Evolutionary conservation across 1,140 invertebrate species (phyloP), one percentile per base, ranked within the genome.

Genomic region (Heliconius hermathena): DNA sequence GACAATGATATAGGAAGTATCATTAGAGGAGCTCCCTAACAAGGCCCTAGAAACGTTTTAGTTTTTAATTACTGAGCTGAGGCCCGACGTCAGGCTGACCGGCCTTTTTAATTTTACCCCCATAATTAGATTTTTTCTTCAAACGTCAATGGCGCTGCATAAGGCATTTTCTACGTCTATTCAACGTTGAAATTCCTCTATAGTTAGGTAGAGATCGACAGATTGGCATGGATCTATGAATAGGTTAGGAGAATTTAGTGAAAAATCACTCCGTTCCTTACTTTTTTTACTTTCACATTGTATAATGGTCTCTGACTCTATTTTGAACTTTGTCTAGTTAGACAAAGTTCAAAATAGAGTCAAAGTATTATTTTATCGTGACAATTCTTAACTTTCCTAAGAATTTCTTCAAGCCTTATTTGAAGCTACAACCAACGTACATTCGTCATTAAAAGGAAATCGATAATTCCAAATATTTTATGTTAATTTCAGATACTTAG

Each of bases 51-150:
- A 83, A 81, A 71, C 81, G 82, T 81, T 85, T 79, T 83, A 82
- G 81, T 84, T 88, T 52, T 88, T 89, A 90, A 91, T 91, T 91
- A 90, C 85, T 78, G 78, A 71, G 73, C 77, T 76, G 84, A 76
- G 8, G 9, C 36, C 80, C 73, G 66, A 74, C 83, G 83, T 84
- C 71, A 66, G 74, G 83, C 79, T 84, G 83, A 81, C 87, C 80
- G 83, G 71, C 76, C 80, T 80, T 86, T 89, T 88, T 89, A 89
- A 89, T 88, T 89, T 89, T 85, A 85, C 78, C 79, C 79, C 72
- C 84, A 84, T 90, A 90, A 91, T 91, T 90, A 89, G 85, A 89
- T 90, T 90, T 90, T 87, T 88, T 74, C 85, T 87, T 83, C 74
- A 74, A 75, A 78, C 60, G 72, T 74, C 78, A 71, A 77, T 80